Evolutionary conservation across 2,888 invertebrate species (phyloP).

Genomic region (Branchellion lobata): DNA sequence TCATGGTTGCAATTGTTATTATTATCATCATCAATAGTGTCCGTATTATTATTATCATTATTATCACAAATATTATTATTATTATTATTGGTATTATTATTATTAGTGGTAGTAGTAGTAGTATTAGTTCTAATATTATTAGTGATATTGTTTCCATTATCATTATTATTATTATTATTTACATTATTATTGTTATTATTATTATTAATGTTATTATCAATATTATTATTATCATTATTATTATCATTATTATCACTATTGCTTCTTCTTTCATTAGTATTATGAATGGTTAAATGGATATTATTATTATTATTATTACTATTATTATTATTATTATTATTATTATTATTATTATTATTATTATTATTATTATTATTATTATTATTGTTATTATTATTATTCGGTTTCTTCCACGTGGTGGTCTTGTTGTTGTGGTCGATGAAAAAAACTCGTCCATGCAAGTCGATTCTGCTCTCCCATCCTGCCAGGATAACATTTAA

Average conservation of each 20-base stretch:
- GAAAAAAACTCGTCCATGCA: slow-evolving; percentile 92
- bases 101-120: background rate
- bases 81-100: background rate
- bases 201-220: background rate
- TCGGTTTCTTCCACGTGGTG: slow-evolving; percentile 90
- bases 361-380: slow-evolving; percentile 6
- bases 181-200: background rate
- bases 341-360: slow-evolving; percentile 2
- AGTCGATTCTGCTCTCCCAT: slow-evolving; percentile 96
- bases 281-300: no score
- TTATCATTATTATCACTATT: background rate
- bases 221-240: slow-evolving; percentile 1
- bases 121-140: background rate
- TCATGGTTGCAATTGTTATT: no score
- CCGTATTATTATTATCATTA: background rate
- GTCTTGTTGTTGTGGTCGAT: slow-evolving; percentile 94
- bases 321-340: background rate
- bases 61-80: background rate
- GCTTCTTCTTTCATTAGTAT: background rate
- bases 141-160: background rate
- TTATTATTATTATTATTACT: slow-evolving; percentile 40
- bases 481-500: slow-evolving; percentile 68
- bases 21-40: background rate
- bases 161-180: background rate
- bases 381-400: slow-evolving; percentile 4